Base-by-base conservation (phyloP, 2,797 vertebrate genomes). In the Natrix natrix region DNA sequence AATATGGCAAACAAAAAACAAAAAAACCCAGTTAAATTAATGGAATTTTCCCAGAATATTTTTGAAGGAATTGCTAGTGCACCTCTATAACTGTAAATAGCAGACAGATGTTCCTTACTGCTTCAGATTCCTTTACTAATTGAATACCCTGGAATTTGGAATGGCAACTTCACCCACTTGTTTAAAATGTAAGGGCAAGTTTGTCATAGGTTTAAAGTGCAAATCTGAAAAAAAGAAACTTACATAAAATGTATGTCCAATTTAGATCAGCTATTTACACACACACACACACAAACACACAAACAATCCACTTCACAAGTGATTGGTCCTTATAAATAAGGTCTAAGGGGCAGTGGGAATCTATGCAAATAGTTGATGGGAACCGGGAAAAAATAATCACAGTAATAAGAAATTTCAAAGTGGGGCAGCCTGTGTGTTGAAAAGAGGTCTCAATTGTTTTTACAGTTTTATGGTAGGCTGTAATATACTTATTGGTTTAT, bases 381-480 rank as follows among this genome's bases (percentile, higher is more conserved):
- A n/a, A 0, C 0, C 0, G 4, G 5, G 24, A 57, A 3, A 55
- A 13, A 13, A 37, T 66, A 24, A 43, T 0, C 0, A 60, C 91
- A 37, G 87, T 1, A 94, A 14, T 1, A 91, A 37, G 86, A n/a
- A 1, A 74, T 74, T 74, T n/a, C 16, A 69, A 60, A 55, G 0
- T 5, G 26, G 88, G 61, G 0, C 26, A 93, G 74, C 24, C 5
- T 20, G 10, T 8, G 2, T 88, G 89, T 54, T 88, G 91, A 92
- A 59, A 66, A 93, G 90, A 91, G 54, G 1, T 22, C 0, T 69
- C 88, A 57, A 1, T 26, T 91, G 61, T 93, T 94, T 74, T 94
- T 90, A 0, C 60, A 20, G 5, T 24, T 87, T 94, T 92, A 66
- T 48, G 63, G 63, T 1, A 83, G 92, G 20, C 74, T 86, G 48